These are phyloP conservation scores for Atta cephalotes DNA, from an alignment of 1,140 invertebrate species.

Conservation along the genomic window DNA sequence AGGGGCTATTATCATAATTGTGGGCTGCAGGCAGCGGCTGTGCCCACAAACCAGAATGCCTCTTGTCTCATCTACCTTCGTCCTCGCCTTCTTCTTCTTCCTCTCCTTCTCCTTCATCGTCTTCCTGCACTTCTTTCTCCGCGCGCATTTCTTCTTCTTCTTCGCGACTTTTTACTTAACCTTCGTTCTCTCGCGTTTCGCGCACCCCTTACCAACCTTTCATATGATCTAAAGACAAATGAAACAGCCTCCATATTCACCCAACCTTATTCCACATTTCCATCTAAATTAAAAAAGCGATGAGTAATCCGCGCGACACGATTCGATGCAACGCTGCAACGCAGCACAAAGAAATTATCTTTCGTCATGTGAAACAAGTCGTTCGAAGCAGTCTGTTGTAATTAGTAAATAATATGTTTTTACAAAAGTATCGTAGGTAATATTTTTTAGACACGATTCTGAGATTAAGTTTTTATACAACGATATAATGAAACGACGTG, in stretches of 20 bases:
- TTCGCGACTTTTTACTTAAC: conserved; percentile 61
- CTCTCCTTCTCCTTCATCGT: not conserved
- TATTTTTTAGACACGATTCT: not conserved
- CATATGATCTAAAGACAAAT: conserved; percentile 69
- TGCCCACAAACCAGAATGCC: conserved; percentile 86
- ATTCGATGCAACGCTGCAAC: not conserved
- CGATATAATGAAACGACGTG: too few relatives aligned
- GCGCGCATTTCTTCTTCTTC: conserved; percentile 55
- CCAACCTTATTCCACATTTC: conserved; percentile 53
- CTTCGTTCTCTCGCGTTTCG: conserved; percentile 58
- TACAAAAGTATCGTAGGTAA: not conserved
- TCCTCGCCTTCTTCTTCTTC: conserved; percentile 68
- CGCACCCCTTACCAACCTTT: conserved; percentile 59
- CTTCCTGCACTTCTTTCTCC: conserved; percentile 1
- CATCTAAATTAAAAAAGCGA: conserved; percentile 59
- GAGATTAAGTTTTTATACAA: not conserved
- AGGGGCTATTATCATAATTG: conserved; percentile 86
- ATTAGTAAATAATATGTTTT: not conserved
- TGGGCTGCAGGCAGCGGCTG: conserved; percentile 85
- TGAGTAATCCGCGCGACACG: conserved; percentile 36
- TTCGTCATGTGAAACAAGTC: not conserved
- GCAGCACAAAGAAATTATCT: not conserved
- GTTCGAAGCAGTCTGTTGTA: not conserved
- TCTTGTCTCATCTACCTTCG: conserved; percentile 83
- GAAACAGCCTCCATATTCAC: conserved; percentile 56